Evolutionary conservation across 2,888 invertebrate species (phyloP).

Genomic region (Meta bourneti): DNA sequence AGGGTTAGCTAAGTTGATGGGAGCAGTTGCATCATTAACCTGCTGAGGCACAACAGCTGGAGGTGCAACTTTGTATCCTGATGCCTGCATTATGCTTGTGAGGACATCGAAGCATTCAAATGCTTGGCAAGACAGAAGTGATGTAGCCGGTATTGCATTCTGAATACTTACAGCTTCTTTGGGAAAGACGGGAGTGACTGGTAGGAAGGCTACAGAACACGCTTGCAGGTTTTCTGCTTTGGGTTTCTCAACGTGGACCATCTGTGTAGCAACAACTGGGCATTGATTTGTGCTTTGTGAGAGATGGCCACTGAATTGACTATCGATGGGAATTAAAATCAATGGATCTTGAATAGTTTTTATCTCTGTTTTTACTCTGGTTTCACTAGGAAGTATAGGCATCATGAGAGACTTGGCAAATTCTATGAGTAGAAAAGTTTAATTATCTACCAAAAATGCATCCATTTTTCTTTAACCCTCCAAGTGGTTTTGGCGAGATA

Average conservation of each 20-base stretch:
- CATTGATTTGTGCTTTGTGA: background rate
- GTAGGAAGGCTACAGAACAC: slow-evolving; percentile 67
- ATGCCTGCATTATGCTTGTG: slow-evolving; percentile 69
- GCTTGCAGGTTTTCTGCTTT: slow-evolving; percentile 70
- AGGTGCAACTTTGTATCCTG: slow-evolving; percentile 65
- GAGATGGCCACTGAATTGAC: slow-evolving; percentile 2
- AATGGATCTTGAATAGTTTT: slow-evolving; percentile 44
- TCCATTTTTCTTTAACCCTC: too few relatives aligned
- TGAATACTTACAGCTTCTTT: slow-evolving; percentile 18
- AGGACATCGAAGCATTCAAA: slow-evolving; percentile 69
- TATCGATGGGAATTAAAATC: slow-evolving; percentile 45
- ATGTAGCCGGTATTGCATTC: slow-evolving; percentile 25
- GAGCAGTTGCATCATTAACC: background rate
- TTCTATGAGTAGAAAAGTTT: slow-evolving; percentile 38
- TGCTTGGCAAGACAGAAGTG: slow-evolving; percentile 65
- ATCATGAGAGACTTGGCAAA: slow-evolving; percentile 59
- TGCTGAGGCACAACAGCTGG: background rate
- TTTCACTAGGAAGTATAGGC: slow-evolving; percentile 35
- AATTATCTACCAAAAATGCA: background rate
- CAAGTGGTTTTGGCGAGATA: too few relatives aligned
- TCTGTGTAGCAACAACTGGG: slow-evolving; percentile 12
- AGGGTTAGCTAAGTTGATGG: slow-evolving; percentile 41
- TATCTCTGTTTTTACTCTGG: slow-evolving; percentile 31
- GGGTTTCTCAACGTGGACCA: slow-evolving; percentile 72
- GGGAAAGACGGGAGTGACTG: slow-evolving; percentile 58